Evolutionary conservation across 2,113 vertebrate species (phyloP).

Genomic region (Ptyas mucosa): DNA sequence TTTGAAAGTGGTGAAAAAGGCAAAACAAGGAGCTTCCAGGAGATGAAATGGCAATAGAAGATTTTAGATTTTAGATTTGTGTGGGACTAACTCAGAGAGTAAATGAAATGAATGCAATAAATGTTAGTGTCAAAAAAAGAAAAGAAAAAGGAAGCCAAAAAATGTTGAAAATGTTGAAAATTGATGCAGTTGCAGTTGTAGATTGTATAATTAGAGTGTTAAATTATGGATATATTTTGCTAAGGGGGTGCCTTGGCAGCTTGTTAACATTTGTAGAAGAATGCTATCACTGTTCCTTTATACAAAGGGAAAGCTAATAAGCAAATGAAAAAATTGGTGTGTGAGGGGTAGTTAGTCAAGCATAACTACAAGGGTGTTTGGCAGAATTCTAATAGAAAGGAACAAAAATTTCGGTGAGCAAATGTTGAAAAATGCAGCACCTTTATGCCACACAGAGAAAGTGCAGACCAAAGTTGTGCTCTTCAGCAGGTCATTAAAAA

Average conservation of each 20-base stretch:
- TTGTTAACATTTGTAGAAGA: background rate
- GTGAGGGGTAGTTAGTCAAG: background rate
- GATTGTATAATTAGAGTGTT: background rate
- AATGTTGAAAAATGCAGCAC: background rate
- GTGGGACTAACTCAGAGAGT: background rate
- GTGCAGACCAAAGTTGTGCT: background rate
- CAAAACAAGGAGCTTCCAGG: background rate
- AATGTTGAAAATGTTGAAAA: background rate
- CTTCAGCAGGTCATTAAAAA: background rate
- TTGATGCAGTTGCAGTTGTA: background rate
- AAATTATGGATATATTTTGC: background rate
- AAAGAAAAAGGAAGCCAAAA: background rate
- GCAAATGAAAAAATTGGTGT: background rate
- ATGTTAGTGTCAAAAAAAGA: background rate
- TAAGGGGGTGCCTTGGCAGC: background rate
- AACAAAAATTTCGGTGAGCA: background rate
- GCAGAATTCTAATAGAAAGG: background rate
- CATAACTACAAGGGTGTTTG: background rate
- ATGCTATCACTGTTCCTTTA: background rate
- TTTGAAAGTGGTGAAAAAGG: background rate
- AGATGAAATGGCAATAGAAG: background rate
- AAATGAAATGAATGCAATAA: background rate
- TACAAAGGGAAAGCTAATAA: background rate
- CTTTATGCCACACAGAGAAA: background rate
- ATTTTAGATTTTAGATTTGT: background rate